Conservation (phyloP, 2,113 vertebrate species). For the Paedocypris sp. region DNA sequence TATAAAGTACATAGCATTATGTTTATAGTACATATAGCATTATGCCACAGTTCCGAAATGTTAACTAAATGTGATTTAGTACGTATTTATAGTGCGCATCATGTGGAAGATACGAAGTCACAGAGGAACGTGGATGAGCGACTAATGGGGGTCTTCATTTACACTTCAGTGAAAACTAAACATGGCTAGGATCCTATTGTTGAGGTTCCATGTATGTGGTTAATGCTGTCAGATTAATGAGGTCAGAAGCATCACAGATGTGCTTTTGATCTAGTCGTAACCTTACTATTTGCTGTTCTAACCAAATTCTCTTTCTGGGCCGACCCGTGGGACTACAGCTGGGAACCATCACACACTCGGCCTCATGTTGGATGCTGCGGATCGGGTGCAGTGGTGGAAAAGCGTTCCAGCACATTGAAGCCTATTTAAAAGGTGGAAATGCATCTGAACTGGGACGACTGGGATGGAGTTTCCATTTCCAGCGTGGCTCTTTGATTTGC, state of each 20-base stretch:
- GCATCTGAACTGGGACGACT: constrained; percentile 34
- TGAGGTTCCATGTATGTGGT: not conserved
- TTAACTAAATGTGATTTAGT: too few relatives aligned
- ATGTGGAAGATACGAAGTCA: not conserved
- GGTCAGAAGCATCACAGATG: constrained; percentile 27
- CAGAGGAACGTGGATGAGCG: constrained; percentile 6
- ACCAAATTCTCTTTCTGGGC: not conserved
- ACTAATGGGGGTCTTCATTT: constrained; percentile 2
- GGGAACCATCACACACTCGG: constrained; percentile 44
- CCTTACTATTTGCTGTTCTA: not conserved
- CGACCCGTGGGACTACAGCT: constrained; percentile 40
- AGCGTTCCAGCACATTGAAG: constrained; percentile 26
- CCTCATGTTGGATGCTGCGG: constrained; percentile 10
- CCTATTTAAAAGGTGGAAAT: constrained; percentile 30
- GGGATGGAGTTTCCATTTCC: constrained; percentile 14
- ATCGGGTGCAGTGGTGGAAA: constrained; percentile 33
- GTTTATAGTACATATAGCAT: too few relatives aligned
- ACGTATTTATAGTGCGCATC: too few relatives aligned
- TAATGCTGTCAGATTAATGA: constrained; percentile 10
- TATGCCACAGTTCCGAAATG: too few relatives aligned
- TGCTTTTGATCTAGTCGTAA: constrained; percentile 28
- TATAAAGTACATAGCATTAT: too few relatives aligned
- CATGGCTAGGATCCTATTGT: not conserved
- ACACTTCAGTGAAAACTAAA: not conserved
- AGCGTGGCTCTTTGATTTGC: constrained; percentile 38